Evolutionary conservation across 1,140 invertebrate genomes (phyloP), one percentile per base, ranked within the genome.

Genomic region (Caerostris darwini): DNA sequence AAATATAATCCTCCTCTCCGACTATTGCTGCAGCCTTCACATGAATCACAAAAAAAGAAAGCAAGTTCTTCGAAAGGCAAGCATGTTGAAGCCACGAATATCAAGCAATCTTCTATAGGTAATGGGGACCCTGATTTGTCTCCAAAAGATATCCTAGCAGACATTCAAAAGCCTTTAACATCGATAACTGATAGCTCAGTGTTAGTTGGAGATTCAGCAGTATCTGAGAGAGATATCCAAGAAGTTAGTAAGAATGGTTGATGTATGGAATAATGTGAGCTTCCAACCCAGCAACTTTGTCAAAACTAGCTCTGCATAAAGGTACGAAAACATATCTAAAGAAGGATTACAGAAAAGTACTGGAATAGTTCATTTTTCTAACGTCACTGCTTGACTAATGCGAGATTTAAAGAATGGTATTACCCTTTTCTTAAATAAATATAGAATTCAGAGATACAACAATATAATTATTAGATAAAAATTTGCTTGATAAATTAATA

Each of bases 1-100:
- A 71, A 86, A 14, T 93, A 58, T n/a, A 93, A 93, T 59, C 92
- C 92, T 56, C 92, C 92, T 34, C 83, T 93, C 5, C 17, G 92
- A 53, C 57, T 93, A 3, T 50, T 93, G 10, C 19, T 93, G 50
- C 83, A 93, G 53, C 50, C 71, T 34, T 19, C 58, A 2, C 54
- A 57, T 19, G 57, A 85, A 4, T 10, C 54, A 85, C 56, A 17
- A 5, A 59, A 19, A 85, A 85, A 6, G 57, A 85, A 85, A 85
- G 17, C 17, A 1, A 85, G 17, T 59, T 85, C 83, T 59, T 19
- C 7, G 3, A 59, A 58, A 19, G 2, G 14, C 14, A 19, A 10
- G 54, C 57, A n/a, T 3, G 19, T 34, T 8, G 71, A 14, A 50
- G 50, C 71, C 50, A 77, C 50, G 8, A 77, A 77, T 5, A 12